Evolutionary conservation across 2,797 vertebrate genomes (phyloP).

Genomic region (Psittacula echo): DNA sequence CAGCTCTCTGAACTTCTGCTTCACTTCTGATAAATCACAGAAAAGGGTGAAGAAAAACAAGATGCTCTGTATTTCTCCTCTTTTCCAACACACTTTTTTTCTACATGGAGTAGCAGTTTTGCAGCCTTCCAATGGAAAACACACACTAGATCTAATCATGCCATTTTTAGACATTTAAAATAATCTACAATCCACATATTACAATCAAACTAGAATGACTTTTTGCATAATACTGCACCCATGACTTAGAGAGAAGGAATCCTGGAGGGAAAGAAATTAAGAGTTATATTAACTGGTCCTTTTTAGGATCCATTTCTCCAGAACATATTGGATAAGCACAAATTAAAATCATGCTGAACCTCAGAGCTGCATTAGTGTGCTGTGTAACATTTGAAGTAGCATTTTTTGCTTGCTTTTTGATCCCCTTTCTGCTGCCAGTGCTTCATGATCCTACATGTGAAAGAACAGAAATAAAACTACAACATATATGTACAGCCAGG

Average conservation of each 20-base stretch:
- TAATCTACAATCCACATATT: neutral
- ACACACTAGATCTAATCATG: fast-evolving
- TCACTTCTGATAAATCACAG: neutral
- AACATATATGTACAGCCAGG: neutral
- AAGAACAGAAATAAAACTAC: neutral
- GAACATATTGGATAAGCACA: neutral
- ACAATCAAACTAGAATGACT: neutral
- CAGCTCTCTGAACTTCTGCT: neutral
- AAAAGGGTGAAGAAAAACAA: neutral
- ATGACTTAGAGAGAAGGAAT: neutral
- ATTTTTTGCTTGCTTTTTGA: neutral
- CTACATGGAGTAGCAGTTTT: fast-evolving
- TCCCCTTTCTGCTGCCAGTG: neutral
- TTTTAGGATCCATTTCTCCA: neutral
- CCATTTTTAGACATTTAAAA: neutral
- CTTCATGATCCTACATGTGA: neutral
- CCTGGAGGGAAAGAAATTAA: fast-evolving
- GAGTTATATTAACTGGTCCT: neutral
- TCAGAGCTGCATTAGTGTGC: neutral
- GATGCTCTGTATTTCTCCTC: neutral
- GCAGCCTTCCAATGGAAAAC: neutral
- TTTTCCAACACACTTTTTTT: neutral
- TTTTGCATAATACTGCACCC: neutral
- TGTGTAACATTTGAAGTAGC: neutral
- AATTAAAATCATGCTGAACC: neutral